Conservation (phyloP, 2,113 vertebrate genomes). For the Eonycteris spelaea region DNA sequence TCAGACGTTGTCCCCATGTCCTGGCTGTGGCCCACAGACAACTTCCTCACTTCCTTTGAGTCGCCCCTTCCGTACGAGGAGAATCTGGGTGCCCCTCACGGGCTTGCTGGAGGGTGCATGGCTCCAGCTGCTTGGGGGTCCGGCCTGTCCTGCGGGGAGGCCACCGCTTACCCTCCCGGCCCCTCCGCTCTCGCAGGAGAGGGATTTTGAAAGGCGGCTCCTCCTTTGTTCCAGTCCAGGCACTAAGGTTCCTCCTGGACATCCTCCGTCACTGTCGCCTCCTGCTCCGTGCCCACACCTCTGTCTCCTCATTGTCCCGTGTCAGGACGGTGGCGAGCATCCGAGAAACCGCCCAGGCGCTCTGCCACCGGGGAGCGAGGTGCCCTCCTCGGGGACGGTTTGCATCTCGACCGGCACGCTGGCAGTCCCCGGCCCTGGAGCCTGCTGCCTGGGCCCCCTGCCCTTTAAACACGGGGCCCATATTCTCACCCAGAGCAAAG, state of each 20-base stretch:
- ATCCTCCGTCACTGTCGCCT: not conserved
- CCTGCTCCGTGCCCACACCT: too few species aligned
- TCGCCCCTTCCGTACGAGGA: not conserved
- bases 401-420: not conserved
- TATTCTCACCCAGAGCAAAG: not conserved
- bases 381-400: not conserved
- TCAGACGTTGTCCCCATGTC: rapidly evolving
- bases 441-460: too few species aligned
- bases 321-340: not conserved
- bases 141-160: not conserved
- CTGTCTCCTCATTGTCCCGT: not conserved
- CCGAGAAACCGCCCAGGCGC: not conserved
- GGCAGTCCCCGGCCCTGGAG: not conserved
- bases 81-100: too few species aligned
- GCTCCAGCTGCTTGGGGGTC: not conserved
- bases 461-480: not conserved
- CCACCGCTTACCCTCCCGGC: not conserved
- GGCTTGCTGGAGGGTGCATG: too few species aligned
- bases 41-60: not conserved
- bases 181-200: not conserved
- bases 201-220: not conserved
- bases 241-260: rapidly evolving
- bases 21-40: rapidly evolving
- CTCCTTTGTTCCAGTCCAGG: not conserved
- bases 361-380: not conserved